These are phyloP conservation scores for Calidris pugnax DNA, from an alignment of 2,113 vertebrate species.

Conservation along the genomic window DNA sequence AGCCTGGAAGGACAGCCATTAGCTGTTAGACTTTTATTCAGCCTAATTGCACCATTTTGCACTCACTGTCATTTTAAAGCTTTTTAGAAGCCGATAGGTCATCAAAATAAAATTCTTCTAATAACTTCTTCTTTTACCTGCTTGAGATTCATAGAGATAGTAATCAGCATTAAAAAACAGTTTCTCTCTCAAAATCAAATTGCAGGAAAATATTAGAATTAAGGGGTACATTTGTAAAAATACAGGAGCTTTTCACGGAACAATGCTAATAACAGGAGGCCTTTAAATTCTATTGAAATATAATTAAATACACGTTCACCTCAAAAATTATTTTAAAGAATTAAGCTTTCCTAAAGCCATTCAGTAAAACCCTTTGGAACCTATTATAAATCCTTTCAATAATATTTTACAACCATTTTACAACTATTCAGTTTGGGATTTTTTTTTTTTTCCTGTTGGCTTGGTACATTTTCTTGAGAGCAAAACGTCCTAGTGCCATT, in stretches of 20 bases:
- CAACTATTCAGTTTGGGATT: background rate
- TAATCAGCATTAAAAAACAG: conserved; percentile 10
- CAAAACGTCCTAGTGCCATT: conserved; percentile 38
- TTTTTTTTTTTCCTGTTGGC: conserved; percentile 19
- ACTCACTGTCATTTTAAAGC: conserved; percentile 3
- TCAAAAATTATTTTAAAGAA: conserved; percentile 21
- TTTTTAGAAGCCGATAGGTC: background rate
- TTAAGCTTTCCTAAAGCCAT: conserved; percentile 14
- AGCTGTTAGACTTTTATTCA: background rate
- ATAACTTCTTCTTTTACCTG: conserved; percentile 25
- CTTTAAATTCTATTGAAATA: conserved; percentile 39
- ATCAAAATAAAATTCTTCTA: conserved; percentile 36
- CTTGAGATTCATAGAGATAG: conserved; percentile 25
- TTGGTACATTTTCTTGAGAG: conserved; percentile 41
- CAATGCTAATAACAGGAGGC: background rate
- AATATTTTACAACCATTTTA: conserved; percentile 62
- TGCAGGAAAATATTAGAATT: conserved; percentile 23
- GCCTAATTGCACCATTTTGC: background rate
- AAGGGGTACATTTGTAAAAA: conserved; percentile 34
- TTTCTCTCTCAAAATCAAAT: background rate
- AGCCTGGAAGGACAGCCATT: background rate
- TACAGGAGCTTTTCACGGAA: background rate
- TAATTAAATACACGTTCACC: conserved; percentile 23
- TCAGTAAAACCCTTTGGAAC: conserved; percentile 15
- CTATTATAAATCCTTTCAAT: conserved; percentile 41